phyloP scores from a whole-genome alignment of 1,140 invertebrate genomes.

The Drosophila dunni region DNA sequence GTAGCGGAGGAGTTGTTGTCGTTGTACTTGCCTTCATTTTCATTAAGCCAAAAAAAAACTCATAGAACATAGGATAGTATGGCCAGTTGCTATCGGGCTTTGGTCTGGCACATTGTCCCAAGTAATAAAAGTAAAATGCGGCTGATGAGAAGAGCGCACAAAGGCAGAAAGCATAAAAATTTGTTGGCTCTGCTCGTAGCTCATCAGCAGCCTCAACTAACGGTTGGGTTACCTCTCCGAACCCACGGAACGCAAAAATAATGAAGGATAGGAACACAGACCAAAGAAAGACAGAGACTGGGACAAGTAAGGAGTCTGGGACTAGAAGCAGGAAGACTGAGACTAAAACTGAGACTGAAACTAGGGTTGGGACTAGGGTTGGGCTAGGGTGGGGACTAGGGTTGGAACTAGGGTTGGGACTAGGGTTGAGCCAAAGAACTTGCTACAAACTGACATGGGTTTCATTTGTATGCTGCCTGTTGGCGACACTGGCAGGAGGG shows the following conservation, averaged over 20 bases:
- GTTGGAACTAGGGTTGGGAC: background rate
- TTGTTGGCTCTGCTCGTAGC: constrained; percentile 62
- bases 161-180: constrained; percentile 72
- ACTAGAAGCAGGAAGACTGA: background rate
- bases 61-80: background rate
- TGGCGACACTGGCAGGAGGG: constrained; percentile 57
- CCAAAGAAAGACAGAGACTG: constrained; percentile 16
- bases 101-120: constrained; percentile 47
- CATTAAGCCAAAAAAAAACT: constrained; percentile 63
- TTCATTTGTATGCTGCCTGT: constrained; percentile 76
- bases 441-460: constrained; percentile 71
- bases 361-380: background rate
- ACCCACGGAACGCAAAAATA: constrained; percentile 51
- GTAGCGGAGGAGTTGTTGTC: constrained; percentile 1
- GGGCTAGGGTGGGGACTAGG: constrained; percentile 1
- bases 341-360: background rate
- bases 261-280: constrained; percentile 63
- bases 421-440: constrained; percentile 20
- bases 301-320: background rate
- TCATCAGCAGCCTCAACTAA: constrained; percentile 58
- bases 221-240: background rate
- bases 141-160: constrained; percentile 71
- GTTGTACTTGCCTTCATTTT: constrained; percentile 60
- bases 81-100: constrained; percentile 29
- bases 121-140: constrained; percentile 80